Conservation (phyloP, 1,140 invertebrate species). For the Drosophila insularis region DNA sequence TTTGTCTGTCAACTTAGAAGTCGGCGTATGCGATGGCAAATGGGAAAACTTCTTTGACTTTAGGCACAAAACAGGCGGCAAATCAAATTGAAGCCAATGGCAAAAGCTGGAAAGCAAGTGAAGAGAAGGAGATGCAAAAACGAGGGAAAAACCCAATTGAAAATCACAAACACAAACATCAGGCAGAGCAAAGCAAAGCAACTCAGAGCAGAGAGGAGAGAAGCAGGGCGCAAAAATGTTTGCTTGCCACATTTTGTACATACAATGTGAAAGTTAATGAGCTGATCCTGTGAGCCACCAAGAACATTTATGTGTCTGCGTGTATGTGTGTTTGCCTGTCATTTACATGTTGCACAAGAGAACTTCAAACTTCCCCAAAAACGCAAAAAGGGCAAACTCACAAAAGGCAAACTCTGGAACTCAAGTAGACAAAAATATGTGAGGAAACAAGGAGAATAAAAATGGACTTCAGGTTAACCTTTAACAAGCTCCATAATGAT, state of each 20-base stretch:
- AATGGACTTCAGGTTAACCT: background rate
- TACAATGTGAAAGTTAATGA: conserved; percentile 53
- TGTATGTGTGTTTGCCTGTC: conserved; percentile 7
- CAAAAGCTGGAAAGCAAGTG: conserved; percentile 25
- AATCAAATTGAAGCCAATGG: conserved; percentile 64
- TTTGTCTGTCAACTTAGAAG: conserved; percentile 61
- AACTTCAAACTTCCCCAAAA: conserved; percentile 22
- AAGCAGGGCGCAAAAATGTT: conserved; percentile 7
- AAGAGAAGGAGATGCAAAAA: conserved; percentile 16
- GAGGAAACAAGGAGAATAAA: background rate
- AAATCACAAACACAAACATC: conserved; percentile 57
- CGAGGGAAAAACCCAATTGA: conserved; percentile 39
- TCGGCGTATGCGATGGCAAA: conserved; percentile 27
- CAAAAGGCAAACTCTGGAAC: conserved; percentile 54
- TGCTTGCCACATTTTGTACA: conserved; percentile 21
- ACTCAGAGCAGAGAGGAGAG: too few relatives aligned
- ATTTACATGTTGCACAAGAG: conserved; percentile 61
- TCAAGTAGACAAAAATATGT: conserved; percentile 37
- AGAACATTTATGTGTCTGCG: background rate
- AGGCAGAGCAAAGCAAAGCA: conserved; percentile 4
- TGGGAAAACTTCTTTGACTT: conserved; percentile 71
- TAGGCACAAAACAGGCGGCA: conserved; percentile 53
- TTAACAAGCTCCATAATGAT: too few relatives aligned
- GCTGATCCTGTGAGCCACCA: conserved; percentile 15
- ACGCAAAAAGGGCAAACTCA: conserved; percentile 42